Base-by-base conservation (phyloP, 1,140 invertebrate genomes). In the Drosophila lacteicornis region DNA sequence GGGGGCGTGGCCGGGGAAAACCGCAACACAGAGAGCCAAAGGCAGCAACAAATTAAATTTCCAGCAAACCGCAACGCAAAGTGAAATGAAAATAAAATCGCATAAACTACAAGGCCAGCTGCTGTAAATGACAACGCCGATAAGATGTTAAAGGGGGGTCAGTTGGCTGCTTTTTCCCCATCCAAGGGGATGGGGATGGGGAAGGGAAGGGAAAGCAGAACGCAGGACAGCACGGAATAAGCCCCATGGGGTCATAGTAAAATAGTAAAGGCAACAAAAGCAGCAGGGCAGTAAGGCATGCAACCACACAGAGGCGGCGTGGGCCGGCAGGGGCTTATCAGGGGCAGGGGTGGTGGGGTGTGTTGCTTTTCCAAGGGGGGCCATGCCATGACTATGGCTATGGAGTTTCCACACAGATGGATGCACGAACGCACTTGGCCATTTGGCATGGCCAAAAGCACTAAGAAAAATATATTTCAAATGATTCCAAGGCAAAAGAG, bases 41-140 rank as follows among this genome's bases (percentile, higher is more conserved):
- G 58, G 47, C 49, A 67, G 70, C 65, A 78, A 79, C 79, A 74
- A 80, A 78, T 87, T 83, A 63, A 79, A 83, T 80, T 83, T 82
- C 51, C 69, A 79, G 50, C 70, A 74, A 83, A 75, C 80, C 80
- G 80, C 80, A 83, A 75, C 70, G 75, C 68, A 67, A 82, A 87
- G 66, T 82, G 70, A 75, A 87, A 82, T 76, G 77, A 74, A 80
- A 83, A 75, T 80, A 88, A 83, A 82, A 70, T 86, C 80, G 68
- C 83, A 87, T 77, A 79, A 77, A 69, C 55, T 69, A 67, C 71
- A 63, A 59, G 66, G 49, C 66, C 73, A 80, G 51, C 53, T 67
- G 75, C 75, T 84, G 81, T 67, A 84, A 83, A 71, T 84, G 81
- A 83, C 81, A 83, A 68, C 58, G 75, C 53, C 66, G 62, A 80